Percentiles rank a stretch among this genome's conserved stretches.
phyloP scores from a whole-genome alignment of 1,140 invertebrate species.

The Sarcophaga peregrina region DNA sequence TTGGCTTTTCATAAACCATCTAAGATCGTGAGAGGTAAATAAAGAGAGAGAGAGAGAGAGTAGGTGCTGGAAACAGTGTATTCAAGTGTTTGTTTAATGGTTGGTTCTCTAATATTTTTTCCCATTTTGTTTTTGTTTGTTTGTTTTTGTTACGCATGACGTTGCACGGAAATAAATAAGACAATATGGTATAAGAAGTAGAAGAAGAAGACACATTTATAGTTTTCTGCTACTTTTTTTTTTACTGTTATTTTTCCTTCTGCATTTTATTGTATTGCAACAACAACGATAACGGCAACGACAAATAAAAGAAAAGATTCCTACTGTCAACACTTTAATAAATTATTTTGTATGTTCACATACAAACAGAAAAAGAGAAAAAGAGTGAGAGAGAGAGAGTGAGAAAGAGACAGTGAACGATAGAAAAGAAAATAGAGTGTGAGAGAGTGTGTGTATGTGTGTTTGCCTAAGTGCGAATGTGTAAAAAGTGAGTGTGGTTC shows the following conservation, averaged over 20 bases:
- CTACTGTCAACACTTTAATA: constrained; percentile 10
- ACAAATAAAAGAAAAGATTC: neutral
- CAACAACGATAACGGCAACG: neutral
- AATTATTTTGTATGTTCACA: neutral
- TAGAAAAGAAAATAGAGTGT: no score
- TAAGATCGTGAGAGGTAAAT: no score
- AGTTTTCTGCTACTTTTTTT: neutral
- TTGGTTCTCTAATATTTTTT: neutral
- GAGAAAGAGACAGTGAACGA: no score
- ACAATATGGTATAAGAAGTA: neutral
- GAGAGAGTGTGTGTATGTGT: neutral
- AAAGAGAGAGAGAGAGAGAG: no score
- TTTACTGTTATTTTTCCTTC: neutral
- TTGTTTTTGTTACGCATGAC: neutral
- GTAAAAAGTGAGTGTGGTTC: neutral
- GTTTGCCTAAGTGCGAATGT: neutral
- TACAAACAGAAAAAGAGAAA: no score
- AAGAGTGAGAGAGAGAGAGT: no score
- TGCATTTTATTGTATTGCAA: neutral
- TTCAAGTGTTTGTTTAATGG: neutral
- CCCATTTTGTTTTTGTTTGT: neutral
- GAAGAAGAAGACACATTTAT: neutral
- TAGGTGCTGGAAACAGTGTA: neutral
- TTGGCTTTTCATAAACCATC: neutral
- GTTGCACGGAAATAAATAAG: neutral